phyloP scores from a whole-genome alignment of 2,113 vertebrate genomes.

The Camelus dromedarius region DNA sequence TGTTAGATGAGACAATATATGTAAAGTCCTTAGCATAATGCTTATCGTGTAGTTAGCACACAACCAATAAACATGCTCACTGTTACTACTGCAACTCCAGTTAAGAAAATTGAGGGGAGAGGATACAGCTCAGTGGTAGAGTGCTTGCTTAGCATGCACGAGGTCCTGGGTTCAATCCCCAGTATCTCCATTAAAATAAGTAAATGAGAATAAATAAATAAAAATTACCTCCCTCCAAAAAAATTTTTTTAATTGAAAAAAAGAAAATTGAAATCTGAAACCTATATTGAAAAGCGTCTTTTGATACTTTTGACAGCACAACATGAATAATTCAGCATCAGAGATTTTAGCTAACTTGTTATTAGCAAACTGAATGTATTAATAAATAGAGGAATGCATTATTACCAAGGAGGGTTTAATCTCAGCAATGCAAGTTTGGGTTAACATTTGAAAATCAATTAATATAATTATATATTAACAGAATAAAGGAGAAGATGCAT shows the following conservation, averaged over 20 bases:
- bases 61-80: neutral
- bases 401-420: neutral
- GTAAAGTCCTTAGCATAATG: neutral
- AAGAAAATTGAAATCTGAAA: neutral
- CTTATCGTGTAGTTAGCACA: neutral
- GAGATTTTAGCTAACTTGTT: conserved; percentile 5
- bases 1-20: neutral
- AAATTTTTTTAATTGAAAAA: no score
- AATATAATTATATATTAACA: neutral
- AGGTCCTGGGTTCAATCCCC: no score
- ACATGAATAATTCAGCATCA: neutral
- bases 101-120: neutral
- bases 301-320: neutral
- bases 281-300: neutral
- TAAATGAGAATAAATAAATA: no score
- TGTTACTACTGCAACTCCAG: neutral
- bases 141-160: no score
- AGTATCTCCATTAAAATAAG: no score
- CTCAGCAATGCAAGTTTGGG: neutral
- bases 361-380: neutral
- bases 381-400: neutral
- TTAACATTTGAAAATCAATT: neutral
- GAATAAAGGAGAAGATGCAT: neutral
- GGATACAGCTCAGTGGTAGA: no score
- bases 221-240: no score